Evolutionary conservation across 2,113 vertebrate genomes (phyloP).

Genomic region (Chaetodon trifascialis): DNA sequence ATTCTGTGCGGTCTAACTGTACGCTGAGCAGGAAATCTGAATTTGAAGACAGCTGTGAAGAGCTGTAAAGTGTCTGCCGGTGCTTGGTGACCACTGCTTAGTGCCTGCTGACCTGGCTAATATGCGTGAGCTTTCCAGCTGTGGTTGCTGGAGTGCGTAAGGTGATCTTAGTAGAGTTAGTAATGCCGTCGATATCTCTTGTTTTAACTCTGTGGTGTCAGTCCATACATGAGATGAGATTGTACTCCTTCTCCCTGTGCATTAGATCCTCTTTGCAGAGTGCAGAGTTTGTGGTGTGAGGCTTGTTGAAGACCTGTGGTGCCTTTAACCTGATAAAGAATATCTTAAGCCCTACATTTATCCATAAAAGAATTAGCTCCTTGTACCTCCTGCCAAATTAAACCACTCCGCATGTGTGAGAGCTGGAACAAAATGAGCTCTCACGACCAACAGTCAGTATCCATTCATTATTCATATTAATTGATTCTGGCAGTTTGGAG

Average conservation of each 20-base stretch:
- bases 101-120: conserved; percentile 28
- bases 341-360: conserved; percentile 16
- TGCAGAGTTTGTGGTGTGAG: conserved; percentile 9
- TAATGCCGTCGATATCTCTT: conserved; percentile 24
- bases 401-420: conserved; percentile 35
- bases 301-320: conserved; percentile 5
- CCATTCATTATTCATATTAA: conserved; percentile 87
- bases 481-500: conserved; percentile 84
- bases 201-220: conserved; percentile 18
- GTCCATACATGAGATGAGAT: not conserved
- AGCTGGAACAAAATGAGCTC: conserved; percentile 56
- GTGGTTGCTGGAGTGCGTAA: conserved; percentile 32
- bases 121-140: conserved; percentile 19
- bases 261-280: conserved; percentile 4
- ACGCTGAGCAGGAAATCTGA: not conserved
- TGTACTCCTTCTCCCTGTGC: not conserved
- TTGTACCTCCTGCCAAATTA: conserved; percentile 50
- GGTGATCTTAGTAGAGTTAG: conserved; percentile 33
- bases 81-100: conserved; percentile 3
- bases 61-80: conserved; percentile 12
- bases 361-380: conserved; percentile 34
- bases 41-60: not conserved
- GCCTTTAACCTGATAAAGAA: conserved; percentile 21
- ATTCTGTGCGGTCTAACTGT: not conserved
- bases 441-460: conserved; percentile 47